Percentiles rank a stretch among this genome's conserved stretches.
phyloP scores from a whole-genome alignment of 2,888 invertebrate species.

The Phyllotreta cruciferae region DNA sequence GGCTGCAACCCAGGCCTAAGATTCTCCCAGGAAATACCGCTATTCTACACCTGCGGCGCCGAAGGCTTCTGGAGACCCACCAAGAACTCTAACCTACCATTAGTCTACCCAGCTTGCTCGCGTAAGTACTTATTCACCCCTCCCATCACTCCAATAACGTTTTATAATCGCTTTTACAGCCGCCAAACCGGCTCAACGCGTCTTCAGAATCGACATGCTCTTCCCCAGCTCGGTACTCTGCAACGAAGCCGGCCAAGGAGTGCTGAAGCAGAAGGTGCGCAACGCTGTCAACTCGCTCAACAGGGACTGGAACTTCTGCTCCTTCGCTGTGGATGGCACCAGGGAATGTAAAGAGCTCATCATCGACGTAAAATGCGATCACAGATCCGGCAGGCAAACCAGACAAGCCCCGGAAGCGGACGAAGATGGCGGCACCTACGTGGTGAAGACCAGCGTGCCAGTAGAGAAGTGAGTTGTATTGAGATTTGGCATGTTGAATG shows the following conservation, averaged over 20 bases:
- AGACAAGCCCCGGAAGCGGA: conserved; percentile 66
- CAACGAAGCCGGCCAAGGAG: conserved; percentile 93
- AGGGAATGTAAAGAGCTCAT: conserved; percentile 89
- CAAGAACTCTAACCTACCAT: conserved; percentile 75
- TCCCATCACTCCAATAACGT: no score
- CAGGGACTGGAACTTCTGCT: conserved; percentile 97
- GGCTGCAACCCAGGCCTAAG: conserved; percentile 83
- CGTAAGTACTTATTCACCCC: conserved; percentile 66
- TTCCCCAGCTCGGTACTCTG: conserved; percentile 97
- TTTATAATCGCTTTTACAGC: no score
- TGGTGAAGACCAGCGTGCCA: conserved; percentile 81
- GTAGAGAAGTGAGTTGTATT: conserved; percentile 79
- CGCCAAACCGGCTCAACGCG: conserved; percentile 89
- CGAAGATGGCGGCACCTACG: conserved; percentile 81
- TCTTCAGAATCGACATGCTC: conserved; percentile 91
- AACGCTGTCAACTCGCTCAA: conserved; percentile 90
- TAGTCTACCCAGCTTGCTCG: conserved; percentile 92
- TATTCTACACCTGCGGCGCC: conserved; percentile 97
- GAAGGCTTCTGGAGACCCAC: conserved; percentile 98
- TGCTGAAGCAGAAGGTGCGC: conserved; percentile 86
- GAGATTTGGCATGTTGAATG: conserved; percentile 8
- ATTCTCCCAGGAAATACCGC: conserved; percentile 93
- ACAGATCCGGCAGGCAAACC: conserved; percentile 71
- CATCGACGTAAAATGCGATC: conserved; percentile 91
- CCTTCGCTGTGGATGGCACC: conserved; percentile 85